Evolutionary conservation across 2,888 invertebrate genomes (phyloP).

Genomic region (Papilio protenor): DNA sequence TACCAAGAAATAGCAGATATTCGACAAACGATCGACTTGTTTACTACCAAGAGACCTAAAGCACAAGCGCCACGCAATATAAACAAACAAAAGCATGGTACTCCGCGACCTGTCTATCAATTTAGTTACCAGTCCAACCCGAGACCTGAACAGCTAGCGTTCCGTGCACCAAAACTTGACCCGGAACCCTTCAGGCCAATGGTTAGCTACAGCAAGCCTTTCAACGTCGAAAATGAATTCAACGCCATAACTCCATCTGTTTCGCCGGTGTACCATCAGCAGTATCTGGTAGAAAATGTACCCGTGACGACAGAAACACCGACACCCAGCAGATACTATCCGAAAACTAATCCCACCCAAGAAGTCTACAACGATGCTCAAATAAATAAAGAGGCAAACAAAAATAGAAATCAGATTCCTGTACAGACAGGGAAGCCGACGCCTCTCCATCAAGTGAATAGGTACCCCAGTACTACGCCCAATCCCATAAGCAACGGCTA

Average conservation of each 20-base stretch:
- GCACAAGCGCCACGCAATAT: slow-evolving; percentile 70
- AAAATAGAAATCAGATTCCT: slow-evolving; percentile 68
- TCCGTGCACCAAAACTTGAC: slow-evolving; percentile 82
- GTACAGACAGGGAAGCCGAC: slow-evolving; percentile 70
- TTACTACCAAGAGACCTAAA: slow-evolving; percentile 84
- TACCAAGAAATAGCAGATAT: slow-evolving; percentile 87
- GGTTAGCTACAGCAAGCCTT: slow-evolving; percentile 84
- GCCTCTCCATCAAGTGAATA: slow-evolving; percentile 61
- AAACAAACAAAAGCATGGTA: slow-evolving; percentile 79
- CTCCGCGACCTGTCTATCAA: slow-evolving; percentile 87
- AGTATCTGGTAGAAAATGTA: slow-evolving; percentile 76
- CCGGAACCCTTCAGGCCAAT: slow-evolving; percentile 87
- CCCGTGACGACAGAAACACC: slow-evolving; percentile 82
- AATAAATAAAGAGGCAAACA: slow-evolving; percentile 64
- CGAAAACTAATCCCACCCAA: slow-evolving; percentile 75
- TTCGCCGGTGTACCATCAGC: slow-evolving; percentile 73
- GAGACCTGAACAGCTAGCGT: slow-evolving; percentile 75
- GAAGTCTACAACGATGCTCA: slow-evolving; percentile 76
- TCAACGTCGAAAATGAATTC: slow-evolving; percentile 75
- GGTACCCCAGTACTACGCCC: slow-evolving; percentile 78
- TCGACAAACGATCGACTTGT: slow-evolving; percentile 87
- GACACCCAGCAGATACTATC: slow-evolving; percentile 78
- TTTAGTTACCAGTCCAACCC: slow-evolving; percentile 88
- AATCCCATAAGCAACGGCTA: slow-evolving; percentile 85
- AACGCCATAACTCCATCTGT: slow-evolving; percentile 74